Evolutionary conservation across 2,113 vertebrate genomes (phyloP), one percentile per base, ranked within the genome.

Genomic region (Marmota monax): DNA sequence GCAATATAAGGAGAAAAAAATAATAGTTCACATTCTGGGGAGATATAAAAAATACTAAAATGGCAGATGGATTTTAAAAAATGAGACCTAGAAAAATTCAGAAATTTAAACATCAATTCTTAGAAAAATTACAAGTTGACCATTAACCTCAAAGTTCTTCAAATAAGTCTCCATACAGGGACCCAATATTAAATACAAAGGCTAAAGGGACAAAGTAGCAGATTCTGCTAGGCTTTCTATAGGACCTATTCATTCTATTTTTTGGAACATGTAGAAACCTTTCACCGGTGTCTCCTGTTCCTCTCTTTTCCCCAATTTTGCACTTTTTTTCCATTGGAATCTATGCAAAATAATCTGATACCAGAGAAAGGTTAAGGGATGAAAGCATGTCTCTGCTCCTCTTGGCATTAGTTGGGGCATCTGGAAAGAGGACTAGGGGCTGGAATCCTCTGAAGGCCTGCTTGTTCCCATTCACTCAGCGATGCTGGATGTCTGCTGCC

Each of bases 91-190:
- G 48, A 63, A 93, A 90, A 84, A 82, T 61, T 9, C 63, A 95
- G 53, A 90, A 87, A 90, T 61, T 79, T 48, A 88, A 90, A 51
- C 34, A 94, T 56, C 61, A 77, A 12, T 78, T 51, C 76, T 58
- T 92, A 7, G 48, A 48, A 85, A 91, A 80, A 88, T 70, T 12
- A 16, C 22, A 69, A 53, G 5, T 70, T 73, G 58, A 32, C 77
- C n/a, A 78, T 13, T 5, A 42, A 48, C 29, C 73, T 84, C 42
- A 78, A 84, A 80, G 65, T 37, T 80, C 65, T 88, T 70, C 34
- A 25, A 53, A 42, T 86, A 91, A 78, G 23, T 88, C 80, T 69
- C 12, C 32, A 16, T 42, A 73, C 8, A 73, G 27, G 32, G 22
- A 74, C 18, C 39, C 5, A 58, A 53, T 27, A 53, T 48, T 73